Evolutionary conservation across 1,140 invertebrate genomes (phyloP).

Genomic region (Steinernema khuongi): DNA sequence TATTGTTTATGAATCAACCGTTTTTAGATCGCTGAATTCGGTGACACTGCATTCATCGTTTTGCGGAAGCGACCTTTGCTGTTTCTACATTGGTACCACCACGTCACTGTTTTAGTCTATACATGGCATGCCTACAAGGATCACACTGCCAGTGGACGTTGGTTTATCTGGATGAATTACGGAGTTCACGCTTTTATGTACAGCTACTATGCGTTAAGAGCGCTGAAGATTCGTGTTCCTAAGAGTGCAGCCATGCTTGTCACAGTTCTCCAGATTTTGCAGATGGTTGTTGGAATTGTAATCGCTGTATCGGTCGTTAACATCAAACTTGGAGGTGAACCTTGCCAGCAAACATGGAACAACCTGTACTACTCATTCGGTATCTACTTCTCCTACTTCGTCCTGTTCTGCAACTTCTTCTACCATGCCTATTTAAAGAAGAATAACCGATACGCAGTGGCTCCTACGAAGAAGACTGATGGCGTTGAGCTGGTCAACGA

Average conservation of each 20-base stretch:
- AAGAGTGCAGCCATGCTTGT: conserved; percentile 79
- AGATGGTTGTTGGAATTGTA: conserved; percentile 88
- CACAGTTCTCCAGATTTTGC: conserved; percentile 80
- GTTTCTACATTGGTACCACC: conserved; percentile 63
- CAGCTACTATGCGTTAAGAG: conserved; percentile 84
- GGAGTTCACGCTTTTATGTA: conserved; percentile 97
- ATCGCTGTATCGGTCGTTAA: conserved; percentile 78
- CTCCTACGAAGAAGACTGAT: not conserved
- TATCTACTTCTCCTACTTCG: conserved; percentile 76
- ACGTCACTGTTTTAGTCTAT: conserved; percentile 76
- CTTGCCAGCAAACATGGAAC: conserved; percentile 77
- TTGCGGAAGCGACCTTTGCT: conserved; percentile 54
- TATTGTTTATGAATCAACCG: conserved; percentile 89
- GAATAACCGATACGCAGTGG: conserved; percentile 15
- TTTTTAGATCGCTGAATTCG: conserved; percentile 72
- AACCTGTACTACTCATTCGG: conserved; percentile 84
- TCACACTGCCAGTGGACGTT: conserved; percentile 86
- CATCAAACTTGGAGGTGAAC: conserved; percentile 60
- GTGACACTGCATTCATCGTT: conserved; percentile 57
- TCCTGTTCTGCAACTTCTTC: conserved; percentile 64
- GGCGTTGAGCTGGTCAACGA: not conserved
- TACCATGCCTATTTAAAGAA: conserved; percentile 63
- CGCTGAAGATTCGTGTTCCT: conserved; percentile 78
- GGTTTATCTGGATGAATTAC: conserved; percentile 99
- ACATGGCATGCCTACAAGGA: conserved; percentile 95